Base-by-base conservation (phyloP, 2,797 vertebrate genomes). In the Selene dorsalis region DNA sequence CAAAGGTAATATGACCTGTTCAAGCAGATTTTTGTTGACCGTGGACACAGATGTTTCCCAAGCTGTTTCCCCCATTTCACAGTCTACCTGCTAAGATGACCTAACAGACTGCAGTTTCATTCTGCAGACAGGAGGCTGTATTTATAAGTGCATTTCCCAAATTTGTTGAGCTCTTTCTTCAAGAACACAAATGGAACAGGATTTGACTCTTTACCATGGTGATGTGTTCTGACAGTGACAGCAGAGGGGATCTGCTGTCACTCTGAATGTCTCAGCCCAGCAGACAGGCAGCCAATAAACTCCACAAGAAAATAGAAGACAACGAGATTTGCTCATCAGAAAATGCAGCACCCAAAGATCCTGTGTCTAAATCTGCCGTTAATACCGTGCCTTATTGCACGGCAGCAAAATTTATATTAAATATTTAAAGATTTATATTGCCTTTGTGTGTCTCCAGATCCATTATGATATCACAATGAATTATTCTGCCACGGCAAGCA, bases 181-280 rank as follows among this genome's bases (percentile, higher is more conserved):
- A 32, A 38, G 55, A 45, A 22, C 6, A 6, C 17, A 83, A 41
- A 68, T 66, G 16, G 17, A 14, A 28, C 41, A 65, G 30, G 39
- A 43, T 64, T 52, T 56, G 18, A 75, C 32, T 35, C 32, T 35
- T 60, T 76, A 63, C 79, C 61, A 75, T 73, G 71, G 52, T 88
- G 83, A 89, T 89, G 67, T 69, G 58, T 72, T 69, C 61, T 90
- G 86, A 84, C 87, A 91, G 83, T 79, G 71, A 18, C 24, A 73
- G 77, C 73, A 57, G 77, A 77, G 10, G 59, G 77, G 69, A 82
- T 66, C 65, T 72, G 75, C 81, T 89, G 78, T 89, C 79, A 77
- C 73, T 84, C 71, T 71, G 18, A 86, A 80, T 83, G 74, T 72
- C 53, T 86, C 63, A 69, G 48, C 60, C 14, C 63, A 43, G 75